Evolutionary conservation across 2,888 invertebrate species (phyloP), one percentile per base, ranked within the genome.

Genomic region (Dryocosmus kuriphilus): DNA sequence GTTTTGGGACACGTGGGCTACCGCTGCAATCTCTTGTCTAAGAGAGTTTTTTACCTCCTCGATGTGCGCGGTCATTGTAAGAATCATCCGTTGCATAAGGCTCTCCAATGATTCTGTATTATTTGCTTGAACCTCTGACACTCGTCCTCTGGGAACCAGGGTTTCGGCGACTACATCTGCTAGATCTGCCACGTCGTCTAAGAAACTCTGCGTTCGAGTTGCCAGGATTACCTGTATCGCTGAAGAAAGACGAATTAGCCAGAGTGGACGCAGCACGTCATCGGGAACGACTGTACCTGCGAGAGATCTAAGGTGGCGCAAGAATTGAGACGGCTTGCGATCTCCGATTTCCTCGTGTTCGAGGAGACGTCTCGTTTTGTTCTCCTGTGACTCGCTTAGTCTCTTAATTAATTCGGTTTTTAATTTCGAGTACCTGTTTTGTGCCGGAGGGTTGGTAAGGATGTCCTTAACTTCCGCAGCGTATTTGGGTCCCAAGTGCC

Each of bases 381-480:
- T 46, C 14, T 75, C 78, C 22, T 62, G 46, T 2, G 65, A 57
- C 1, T n/a, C 67, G 9, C 62, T 65, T 0, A 78, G 30, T 7
- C 65, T 35, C 4, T 22, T 11, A 67, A 75, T 65, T 5, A 78
- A 60, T 19, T 32, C 51, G 27, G 22, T 27, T 41, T 73, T 60
- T 24, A 74, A 27, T 30, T 30, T 38, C n/a, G 51, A 22, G 27
- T 75, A 77, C 63, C 61, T 46, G 1, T 51, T 27, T 8, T 11
- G 35, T 14, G 38, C 24, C 2, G 76, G 76, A 8, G 57, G 76
- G 60, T 38, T 38, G 16, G 11, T 46, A 30, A 79, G 71, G 14
- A 79, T 62, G 41, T 79, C 76, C 14, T 16, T 27, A 1, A 79
- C 61, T 41, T 76, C 61, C 1, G 61, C 61, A 2, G 30, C 32